These are phyloP conservation scores for Tragelaphus buxtoni DNA, from an alignment of 2,113 vertebrate genomes.

Conservation along the genomic window DNA sequence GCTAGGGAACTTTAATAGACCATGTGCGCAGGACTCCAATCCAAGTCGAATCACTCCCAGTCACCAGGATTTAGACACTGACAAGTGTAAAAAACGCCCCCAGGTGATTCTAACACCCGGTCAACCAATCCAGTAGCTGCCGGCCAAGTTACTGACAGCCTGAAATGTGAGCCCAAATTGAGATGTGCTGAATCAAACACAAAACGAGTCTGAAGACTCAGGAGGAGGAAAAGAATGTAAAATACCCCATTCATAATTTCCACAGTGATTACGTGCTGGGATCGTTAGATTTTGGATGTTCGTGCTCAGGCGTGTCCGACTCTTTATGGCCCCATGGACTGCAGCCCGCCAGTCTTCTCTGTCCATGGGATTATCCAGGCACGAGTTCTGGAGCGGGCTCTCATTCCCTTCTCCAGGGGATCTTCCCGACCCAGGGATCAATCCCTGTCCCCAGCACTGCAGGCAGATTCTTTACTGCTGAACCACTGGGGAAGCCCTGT, in stretches of 20 bases:
- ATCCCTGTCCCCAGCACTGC: neutral
- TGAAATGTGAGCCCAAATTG: neutral
- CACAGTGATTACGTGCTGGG: neutral
- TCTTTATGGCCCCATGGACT: neutral
- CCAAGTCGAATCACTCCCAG: neutral
- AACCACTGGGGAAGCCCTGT: too few species aligned
- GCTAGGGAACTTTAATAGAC: neutral
- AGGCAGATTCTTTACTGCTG: neutral
- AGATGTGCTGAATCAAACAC: neutral
- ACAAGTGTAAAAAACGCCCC: neutral
- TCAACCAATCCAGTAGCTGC: neutral
- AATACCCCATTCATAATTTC: neutral
- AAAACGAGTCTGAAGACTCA: neutral
- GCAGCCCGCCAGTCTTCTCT: neutral
- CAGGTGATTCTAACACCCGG: neutral
- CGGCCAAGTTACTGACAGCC: neutral
- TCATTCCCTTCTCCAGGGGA: neutral
- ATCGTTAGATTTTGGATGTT: neutral
- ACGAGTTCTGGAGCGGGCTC: neutral
- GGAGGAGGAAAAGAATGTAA: neutral
- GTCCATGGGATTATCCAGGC: neutral
- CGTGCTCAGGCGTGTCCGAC: neutral
- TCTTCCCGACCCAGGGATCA: neutral
- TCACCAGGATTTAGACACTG: neutral
- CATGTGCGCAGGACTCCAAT: neutral